phyloP scores from a whole-genome alignment of 2,797 vertebrate species.

The Champsocephalus esox region DNA sequence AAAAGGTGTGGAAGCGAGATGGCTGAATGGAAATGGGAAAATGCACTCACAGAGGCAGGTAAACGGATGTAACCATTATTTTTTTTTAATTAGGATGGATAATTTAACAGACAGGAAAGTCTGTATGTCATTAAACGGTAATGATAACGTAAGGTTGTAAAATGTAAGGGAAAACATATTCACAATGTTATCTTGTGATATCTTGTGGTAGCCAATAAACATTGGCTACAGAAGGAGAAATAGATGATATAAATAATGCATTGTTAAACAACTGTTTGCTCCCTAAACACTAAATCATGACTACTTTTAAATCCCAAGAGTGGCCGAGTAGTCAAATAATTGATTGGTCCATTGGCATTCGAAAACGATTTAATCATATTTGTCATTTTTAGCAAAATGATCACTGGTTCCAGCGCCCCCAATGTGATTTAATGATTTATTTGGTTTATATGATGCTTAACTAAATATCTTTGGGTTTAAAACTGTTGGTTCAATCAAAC shows the following conservation, averaged over 20 bases:
- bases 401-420: too few relatives aligned
- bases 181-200: not conserved
- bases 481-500: not conserved
- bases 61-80: not conserved
- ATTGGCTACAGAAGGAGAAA: not conserved
- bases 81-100: not conserved
- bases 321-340: not conserved
- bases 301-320: not conserved
- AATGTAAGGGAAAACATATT: not conserved
- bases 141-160: not conserved
- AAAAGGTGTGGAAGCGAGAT: constrained; percentile 6
- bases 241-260: not conserved
- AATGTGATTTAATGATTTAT: not conserved
- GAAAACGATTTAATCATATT: too few relatives aligned
- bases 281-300: not conserved
- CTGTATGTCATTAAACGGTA: not conserved
- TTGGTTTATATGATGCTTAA: not conserved
- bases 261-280: not conserved
- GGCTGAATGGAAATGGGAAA: not conserved
- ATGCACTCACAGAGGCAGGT: not conserved
- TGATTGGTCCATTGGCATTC: not conserved
- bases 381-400: too few relatives aligned
- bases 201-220: not conserved
- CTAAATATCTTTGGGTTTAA: not conserved
- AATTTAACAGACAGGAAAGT: not conserved